Conservation (phyloP, 2,888 invertebrate genomes). For the Penaeus monodon region DNA sequence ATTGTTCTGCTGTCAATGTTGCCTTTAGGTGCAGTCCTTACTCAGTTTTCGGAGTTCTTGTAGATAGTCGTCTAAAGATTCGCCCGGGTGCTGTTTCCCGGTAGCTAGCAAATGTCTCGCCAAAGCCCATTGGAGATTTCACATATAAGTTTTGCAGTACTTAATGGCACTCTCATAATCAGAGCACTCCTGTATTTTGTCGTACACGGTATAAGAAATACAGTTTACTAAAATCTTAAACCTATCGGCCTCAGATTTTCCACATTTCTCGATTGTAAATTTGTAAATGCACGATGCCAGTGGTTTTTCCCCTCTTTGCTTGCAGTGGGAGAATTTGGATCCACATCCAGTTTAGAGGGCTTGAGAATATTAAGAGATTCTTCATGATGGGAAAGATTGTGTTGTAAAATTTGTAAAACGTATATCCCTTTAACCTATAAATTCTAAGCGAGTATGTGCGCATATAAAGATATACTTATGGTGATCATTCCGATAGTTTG, state of each 20-base stretch:
- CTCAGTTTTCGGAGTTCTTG: too few species aligned
- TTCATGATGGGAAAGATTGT: too few species aligned
- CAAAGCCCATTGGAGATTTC: constrained; percentile 11
- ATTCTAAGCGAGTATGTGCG: too few species aligned
- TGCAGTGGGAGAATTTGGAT: constrained; percentile 5
- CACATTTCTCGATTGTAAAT: constrained; percentile 28
- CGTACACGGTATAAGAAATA: background rate
- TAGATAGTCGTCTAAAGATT: constrained; percentile 32
- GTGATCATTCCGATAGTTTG: too few species aligned
- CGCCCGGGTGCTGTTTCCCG: background rate
- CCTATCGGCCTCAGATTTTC: constrained; percentile 6
- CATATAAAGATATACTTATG: too few species aligned
- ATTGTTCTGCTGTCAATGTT: too few species aligned
- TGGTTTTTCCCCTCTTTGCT: constrained; percentile 5
- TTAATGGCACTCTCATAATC: constrained; percentile 11
- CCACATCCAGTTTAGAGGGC: constrained; percentile 1
- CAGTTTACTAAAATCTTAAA: constrained; percentile 11
- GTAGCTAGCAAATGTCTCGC: constrained; percentile 29
- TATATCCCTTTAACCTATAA: too few species aligned
- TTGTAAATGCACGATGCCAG: constrained; percentile 6
- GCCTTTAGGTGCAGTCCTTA: too few species aligned
- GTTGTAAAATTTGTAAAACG: too few species aligned
- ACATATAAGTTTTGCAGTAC: constrained; percentile 4
- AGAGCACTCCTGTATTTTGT: constrained; percentile 19
- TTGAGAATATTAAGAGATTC: background rate